Evolutionary conservation across 1,140 invertebrate species (phyloP).

Genomic region (Steinernema khuongi): DNA sequence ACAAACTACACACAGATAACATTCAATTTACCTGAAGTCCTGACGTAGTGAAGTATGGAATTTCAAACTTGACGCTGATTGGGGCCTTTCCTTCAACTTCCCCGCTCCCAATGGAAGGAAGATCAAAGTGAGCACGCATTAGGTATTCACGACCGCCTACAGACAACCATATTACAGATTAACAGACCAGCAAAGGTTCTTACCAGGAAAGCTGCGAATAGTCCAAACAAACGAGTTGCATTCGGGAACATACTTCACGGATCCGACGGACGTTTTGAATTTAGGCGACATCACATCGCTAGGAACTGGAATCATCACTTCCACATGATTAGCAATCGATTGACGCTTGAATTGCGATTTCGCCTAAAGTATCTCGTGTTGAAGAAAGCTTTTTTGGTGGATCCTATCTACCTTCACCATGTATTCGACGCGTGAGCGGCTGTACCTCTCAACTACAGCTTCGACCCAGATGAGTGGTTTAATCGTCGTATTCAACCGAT

Average conservation of each 20-base stretch:
- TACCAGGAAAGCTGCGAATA: slow-evolving; percentile 91
- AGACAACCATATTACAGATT: slow-evolving; percentile 26
- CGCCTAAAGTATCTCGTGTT: slow-evolving; percentile 64
- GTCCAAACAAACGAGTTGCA: slow-evolving; percentile 97
- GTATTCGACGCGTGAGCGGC: slow-evolving; percentile 93
- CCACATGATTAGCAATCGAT: slow-evolving; percentile 97
- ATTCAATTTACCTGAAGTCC: slow-evolving; percentile 78
- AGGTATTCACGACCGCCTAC: slow-evolving; percentile 92
- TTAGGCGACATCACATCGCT: slow-evolving; percentile 96
- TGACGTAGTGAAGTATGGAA: slow-evolving; percentile 98
- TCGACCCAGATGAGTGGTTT: slow-evolving; percentile 99
- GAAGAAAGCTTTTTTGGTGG: neutral
- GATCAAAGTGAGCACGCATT: slow-evolving; percentile 97
- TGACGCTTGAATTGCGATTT: slow-evolving; percentile 97
- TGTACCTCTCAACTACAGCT: slow-evolving; percentile 96
- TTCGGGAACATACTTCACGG: slow-evolving; percentile 89
- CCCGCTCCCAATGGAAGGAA: slow-evolving; percentile 90
- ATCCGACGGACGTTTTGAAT: slow-evolving; percentile 96
- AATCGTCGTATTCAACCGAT: slow-evolving; percentile 89
- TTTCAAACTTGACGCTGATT: slow-evolving; percentile 98
- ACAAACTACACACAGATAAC: slow-evolving; percentile 3
- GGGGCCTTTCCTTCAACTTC: slow-evolving; percentile 93
- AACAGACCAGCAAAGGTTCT: neutral
- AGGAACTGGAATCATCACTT: slow-evolving; percentile 97
- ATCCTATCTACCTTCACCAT: slow-evolving; percentile 83